These are phyloP conservation scores for Notamacropus eugenii DNA, from an alignment of 2,797 vertebrate genomes.

Conservation along the genomic window DNA sequence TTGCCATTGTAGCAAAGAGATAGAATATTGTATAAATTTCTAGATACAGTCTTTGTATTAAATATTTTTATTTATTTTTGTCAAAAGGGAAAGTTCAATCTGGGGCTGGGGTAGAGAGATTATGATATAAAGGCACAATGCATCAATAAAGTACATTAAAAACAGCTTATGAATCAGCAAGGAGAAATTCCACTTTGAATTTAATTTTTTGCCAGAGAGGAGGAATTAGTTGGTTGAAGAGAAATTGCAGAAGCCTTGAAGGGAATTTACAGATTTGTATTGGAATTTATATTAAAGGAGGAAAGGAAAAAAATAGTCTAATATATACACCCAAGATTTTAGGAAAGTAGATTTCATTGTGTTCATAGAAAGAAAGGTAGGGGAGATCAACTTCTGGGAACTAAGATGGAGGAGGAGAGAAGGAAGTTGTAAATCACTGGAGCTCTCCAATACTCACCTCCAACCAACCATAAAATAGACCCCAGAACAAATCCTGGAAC, in stretches of 20 bases:
- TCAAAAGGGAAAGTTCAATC: neutral
- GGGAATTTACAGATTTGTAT: neutral
- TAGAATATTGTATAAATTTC: neutral
- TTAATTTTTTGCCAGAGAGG: neutral
- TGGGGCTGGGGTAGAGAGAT: neutral
- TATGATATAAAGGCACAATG: neutral
- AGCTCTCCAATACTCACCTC: too few relatives aligned
- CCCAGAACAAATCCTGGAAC: too few relatives aligned
- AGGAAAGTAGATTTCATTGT: neutral
- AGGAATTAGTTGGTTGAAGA: neutral
- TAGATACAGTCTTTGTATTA: neutral
- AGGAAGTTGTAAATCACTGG: too few relatives aligned
- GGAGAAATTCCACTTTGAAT: neutral
- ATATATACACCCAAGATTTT: neutral
- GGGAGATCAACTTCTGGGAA: too few relatives aligned
- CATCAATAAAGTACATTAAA: neutral
- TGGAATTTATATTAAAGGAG: neutral
- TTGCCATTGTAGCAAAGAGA: neutral
- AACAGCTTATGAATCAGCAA: neutral
- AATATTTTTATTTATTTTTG: neutral
- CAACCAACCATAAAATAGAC: too few relatives aligned
- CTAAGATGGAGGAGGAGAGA: too few relatives aligned
- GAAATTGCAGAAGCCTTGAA: neutral
- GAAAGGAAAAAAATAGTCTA: neutral
- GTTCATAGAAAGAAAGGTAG: neutral